These are phyloP conservation scores for Drosophila sp. DNA, from an alignment of 1,140 invertebrate genomes.

Conservation along the genomic window DNA sequence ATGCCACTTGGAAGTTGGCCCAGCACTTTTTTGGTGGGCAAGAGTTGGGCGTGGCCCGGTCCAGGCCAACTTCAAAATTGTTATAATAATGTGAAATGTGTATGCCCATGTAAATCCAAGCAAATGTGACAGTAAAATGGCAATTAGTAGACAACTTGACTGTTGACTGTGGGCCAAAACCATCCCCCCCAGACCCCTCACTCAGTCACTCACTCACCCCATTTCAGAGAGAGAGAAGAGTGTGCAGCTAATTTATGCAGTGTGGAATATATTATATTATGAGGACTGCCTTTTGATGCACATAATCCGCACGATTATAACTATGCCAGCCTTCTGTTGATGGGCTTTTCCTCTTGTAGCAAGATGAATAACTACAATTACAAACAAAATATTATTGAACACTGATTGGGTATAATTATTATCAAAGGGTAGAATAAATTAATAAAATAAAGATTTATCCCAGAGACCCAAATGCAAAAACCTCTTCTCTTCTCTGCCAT, in stretches of 20 bases:
- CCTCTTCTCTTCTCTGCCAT: not conserved
- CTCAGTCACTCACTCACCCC: not conserved
- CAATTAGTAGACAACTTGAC: conserved; percentile 71
- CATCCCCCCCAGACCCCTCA: not conserved
- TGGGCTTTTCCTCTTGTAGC: not conserved
- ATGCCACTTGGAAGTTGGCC: conserved; percentile 36
- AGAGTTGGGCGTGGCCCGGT: conserved; percentile 3
- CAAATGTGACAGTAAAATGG: conserved; percentile 75
- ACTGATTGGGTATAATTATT: too few species aligned
- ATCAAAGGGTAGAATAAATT: too few species aligned
- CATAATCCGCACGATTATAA: conserved; percentile 45
- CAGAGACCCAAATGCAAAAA: too few species aligned
- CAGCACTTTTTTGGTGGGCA: conserved; percentile 13
- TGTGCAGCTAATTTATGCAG: conserved; percentile 59
- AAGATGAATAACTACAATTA: not conserved
- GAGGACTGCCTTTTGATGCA: conserved; percentile 23
- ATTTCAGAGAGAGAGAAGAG: conserved; percentile 4
- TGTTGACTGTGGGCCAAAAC: conserved; percentile 35
- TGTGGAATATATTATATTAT: conserved; percentile 10
- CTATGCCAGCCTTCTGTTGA: conserved; percentile 38
- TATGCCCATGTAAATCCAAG: conserved; percentile 74
- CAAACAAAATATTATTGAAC: not conserved
- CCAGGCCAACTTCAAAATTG: conserved; percentile 48
- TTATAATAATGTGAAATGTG: conserved; percentile 66
- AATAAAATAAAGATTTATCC: not conserved